phyloP scores from a whole-genome alignment of 2,888 invertebrate species.

The Prostheceraeus crozeri region DNA sequence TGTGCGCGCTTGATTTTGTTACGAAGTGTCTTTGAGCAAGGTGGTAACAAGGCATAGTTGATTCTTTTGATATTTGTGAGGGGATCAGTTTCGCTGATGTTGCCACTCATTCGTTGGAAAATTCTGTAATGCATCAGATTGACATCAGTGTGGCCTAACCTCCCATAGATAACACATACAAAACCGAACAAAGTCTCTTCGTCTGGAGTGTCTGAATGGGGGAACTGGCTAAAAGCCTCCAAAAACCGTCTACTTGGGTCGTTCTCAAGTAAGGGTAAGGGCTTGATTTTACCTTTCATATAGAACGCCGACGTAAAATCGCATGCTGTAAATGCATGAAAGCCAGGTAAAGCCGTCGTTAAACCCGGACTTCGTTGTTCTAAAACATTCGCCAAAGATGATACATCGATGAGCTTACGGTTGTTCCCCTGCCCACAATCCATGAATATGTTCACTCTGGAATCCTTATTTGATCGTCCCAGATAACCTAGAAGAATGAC shows the following conservation, averaged over 20 bases:
- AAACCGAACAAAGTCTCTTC: conserved; percentile 24
- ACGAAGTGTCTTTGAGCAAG: conserved; percentile 20
- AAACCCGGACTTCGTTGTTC: not conserved
- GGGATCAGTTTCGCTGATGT: conserved; percentile 26
- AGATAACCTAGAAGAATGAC: conserved; percentile 36
- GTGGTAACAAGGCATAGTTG: conserved; percentile 34
- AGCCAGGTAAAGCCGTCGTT: conserved; percentile 30
- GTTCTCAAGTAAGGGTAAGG: conserved; percentile 29
- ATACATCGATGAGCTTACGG: conserved; percentile 30
- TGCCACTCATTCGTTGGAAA: conserved; percentile 33
- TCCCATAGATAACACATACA: conserved; percentile 31
- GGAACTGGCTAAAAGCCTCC: conserved; percentile 18
- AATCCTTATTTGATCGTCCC: conserved; percentile 12
- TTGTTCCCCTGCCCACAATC: conserved; percentile 24
- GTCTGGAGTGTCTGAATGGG: conserved; percentile 20
- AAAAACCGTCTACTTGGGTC: conserved; percentile 18
- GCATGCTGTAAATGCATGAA: conserved; percentile 34
- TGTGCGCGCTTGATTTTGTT: conserved; percentile 28
- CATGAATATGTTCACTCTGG: conserved; percentile 5
- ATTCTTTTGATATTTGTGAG: conserved; percentile 33
- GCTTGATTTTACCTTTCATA: conserved; percentile 5
- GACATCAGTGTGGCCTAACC: conserved; percentile 3
- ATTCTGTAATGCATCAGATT: conserved; percentile 24
- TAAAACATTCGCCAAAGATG: conserved; percentile 15
- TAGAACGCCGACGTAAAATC: conserved; percentile 30